Base-by-base conservation (phyloP, 2,888 invertebrate genomes). In the Alsophila aescularia region DNA sequence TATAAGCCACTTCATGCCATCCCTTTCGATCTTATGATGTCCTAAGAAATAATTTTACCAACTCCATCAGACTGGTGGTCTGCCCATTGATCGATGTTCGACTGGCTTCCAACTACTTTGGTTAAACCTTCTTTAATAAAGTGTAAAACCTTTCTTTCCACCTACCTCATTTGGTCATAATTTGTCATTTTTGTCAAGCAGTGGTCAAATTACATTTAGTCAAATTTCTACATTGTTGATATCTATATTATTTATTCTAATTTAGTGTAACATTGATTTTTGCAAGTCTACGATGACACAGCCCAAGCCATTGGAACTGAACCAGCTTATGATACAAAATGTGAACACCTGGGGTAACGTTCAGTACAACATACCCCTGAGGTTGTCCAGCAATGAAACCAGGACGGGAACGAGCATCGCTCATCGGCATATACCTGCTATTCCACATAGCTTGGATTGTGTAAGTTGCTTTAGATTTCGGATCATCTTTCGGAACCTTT, bases 321-420 rank as follows among this genome's bases (percentile, higher is more conserved):
- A 90, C 57, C 81, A 88, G 0, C 64, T 90, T 15, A 60, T 90
- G 9, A 77, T 91, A 42, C 73, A 85, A 42, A 91, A 90, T 67
- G 81, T 91, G 10, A 92, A 90, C 59, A 84, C 83, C 0, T 92
- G 90, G 91, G 92, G 91, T 0, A 90, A 90, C 47, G 88, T 92
- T 8, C 86, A 91, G 57, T 92, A 91, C 53, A 90, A 89, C 43
- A 83, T 90, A 1, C 92, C 90, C 0, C 52, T 91, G 52, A 66
- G 90, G 29, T 59, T 83, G 2, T 85, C 90, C 21, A 83, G 64
- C 56, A 89, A 81, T 76, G 91, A 92, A 60, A 91, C 90, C 0
- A 76, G 91, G 13, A 73, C 84, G 0, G 77, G 65, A 0, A 77
- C 83, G 0, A 85, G 71, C 37, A 86, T 92, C n/a, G 91, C 67